Evolutionary conservation across 2,113 vertebrate species (phyloP).

Genomic region (Catagonus wagneri): DNA sequence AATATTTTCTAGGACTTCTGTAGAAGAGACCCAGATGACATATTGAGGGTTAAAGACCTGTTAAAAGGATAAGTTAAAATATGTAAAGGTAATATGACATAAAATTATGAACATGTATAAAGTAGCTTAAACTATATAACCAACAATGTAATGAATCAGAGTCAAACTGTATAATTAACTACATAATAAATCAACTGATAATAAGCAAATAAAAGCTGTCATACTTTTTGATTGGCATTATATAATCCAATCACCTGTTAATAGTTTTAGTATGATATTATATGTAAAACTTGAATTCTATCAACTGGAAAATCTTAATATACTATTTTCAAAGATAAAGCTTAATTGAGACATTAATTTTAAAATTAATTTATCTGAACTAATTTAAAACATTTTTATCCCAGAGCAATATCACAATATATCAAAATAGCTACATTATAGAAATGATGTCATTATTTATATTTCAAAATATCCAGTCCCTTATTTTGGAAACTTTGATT

Average conservation of each 20-base stretch:
- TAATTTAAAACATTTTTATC: slow-evolving; percentile 46
- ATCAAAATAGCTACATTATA: not conserved
- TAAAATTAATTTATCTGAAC: not conserved
- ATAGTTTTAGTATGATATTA: not conserved
- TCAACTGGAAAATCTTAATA: not conserved
- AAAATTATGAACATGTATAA: slow-evolving; percentile 13
- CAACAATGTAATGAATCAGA: not conserved
- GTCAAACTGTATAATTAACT: not conserved
- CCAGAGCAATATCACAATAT: not conserved
- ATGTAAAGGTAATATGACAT: not conserved
- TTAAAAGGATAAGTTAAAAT: slow-evolving; percentile 31
- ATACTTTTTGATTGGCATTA: not conserved
- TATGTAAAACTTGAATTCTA: slow-evolving; percentile 3
- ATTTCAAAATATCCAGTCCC: slow-evolving; percentile 36
- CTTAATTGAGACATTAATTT: slow-evolving; percentile 13
- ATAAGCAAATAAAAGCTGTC: not conserved
- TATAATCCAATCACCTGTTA: not conserved
- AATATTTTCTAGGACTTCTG: not conserved
- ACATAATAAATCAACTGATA: not conserved
- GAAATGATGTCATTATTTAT: not conserved
- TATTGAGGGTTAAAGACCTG: not conserved
- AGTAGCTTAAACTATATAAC: not conserved
- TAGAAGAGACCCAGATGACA: not conserved
- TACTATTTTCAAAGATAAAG: slow-evolving; percentile 45
- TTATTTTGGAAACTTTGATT: slow-evolving; percentile 11